Evolutionary conservation across 2,888 invertebrate species (phyloP).

Genomic region (Tinea trinotella): DNA sequence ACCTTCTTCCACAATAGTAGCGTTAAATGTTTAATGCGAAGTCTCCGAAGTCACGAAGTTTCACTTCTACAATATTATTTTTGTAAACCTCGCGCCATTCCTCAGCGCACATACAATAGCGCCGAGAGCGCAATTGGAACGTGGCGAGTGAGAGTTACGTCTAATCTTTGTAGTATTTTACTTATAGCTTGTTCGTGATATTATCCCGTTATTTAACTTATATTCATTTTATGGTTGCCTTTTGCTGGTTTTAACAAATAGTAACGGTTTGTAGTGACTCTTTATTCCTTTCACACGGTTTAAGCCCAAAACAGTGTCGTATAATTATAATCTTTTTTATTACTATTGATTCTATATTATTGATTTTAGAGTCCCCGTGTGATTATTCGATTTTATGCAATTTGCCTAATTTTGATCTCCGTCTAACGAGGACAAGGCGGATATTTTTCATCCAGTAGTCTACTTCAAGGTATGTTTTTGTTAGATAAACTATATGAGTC

Average conservation of each 20-base stretch:
- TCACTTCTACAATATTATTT: no score
- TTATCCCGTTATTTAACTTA: conserved; percentile 64
- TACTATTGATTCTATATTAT: conserved; percentile 44
- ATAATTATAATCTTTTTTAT: not conserved
- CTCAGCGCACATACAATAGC: no score
- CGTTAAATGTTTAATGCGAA: no score
- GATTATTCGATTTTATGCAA: conserved; percentile 56
- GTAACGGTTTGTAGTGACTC: not conserved
- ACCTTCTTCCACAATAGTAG: no score
- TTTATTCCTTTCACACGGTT: not conserved
- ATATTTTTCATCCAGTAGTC: conserved; percentile 57
- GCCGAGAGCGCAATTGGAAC: not conserved
- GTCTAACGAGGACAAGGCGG: conserved; percentile 43
- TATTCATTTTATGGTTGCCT: not conserved
- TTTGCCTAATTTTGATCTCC: conserved; percentile 55
- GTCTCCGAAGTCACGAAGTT: no score
- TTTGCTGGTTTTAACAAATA: conserved; percentile 4
- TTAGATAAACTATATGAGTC: not conserved
- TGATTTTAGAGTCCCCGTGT: conserved; percentile 56
- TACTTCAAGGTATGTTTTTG: conserved; percentile 51
- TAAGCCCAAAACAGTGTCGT: not conserved
- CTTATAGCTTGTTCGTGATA: conserved; percentile 53
- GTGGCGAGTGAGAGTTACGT: not conserved
- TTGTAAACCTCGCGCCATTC: no score
- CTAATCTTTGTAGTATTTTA: conserved; percentile 27